Conservation (phyloP, 2,797 vertebrate species). For the Sciurus carolinensis region DNA sequence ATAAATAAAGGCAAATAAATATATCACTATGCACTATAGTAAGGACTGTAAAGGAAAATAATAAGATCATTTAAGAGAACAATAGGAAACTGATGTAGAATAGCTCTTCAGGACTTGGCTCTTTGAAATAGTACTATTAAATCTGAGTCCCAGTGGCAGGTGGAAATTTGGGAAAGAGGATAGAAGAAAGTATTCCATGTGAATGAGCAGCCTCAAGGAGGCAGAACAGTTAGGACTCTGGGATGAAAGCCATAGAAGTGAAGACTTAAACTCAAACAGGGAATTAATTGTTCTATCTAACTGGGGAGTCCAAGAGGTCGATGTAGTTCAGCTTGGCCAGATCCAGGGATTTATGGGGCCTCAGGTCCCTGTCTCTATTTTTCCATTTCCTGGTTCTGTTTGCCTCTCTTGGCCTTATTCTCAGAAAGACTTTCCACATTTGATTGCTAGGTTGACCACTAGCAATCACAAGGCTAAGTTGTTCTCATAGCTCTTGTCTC, state of each 20-base stretch:
- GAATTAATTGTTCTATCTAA: not conserved
- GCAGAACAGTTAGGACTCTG: not conserved
- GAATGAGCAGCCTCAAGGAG: not conserved
- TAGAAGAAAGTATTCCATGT: not conserved
- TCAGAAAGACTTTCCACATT: not conserved
- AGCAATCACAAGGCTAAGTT: not conserved
- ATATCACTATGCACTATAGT: not conserved
- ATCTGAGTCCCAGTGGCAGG: not conserved
- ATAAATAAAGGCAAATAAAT: not conserved
- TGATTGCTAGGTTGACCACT: not conserved
- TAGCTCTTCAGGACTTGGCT: not conserved
- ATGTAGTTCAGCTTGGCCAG: not conserved
- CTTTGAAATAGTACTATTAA: not conserved
- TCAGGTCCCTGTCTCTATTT: not conserved
- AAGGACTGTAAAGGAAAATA: not conserved
- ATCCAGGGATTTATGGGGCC: not conserved
- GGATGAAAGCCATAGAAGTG: not conserved
- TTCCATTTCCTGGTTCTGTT: not conserved
- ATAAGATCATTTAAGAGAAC: slow-evolving; percentile 26
- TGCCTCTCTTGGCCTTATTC: not conserved
- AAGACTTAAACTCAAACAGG: not conserved
- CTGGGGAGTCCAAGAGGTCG: not conserved
- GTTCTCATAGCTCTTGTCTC: not conserved
- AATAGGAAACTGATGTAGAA: not conserved
- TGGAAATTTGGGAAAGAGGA: not conserved